phyloP scores from a whole-genome alignment of 2,797 vertebrate species.

The Poliocrania exsul region DNA sequence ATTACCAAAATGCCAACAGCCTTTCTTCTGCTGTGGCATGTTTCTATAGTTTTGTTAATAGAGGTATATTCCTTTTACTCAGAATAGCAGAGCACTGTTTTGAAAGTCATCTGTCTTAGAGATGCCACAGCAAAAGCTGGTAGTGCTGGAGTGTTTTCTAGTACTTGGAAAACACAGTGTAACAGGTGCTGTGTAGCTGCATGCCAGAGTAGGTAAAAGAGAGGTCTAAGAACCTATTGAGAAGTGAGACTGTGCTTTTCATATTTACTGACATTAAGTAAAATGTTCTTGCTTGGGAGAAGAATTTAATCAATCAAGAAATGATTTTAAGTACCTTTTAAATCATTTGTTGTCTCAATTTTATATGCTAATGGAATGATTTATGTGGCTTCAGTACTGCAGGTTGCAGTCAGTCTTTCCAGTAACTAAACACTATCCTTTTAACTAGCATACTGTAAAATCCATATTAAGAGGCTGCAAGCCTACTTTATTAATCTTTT shows the following conservation, averaged over 20 bases:
- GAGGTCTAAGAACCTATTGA: neutral
- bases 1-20: neutral
- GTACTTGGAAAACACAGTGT: neutral
- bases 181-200: neutral
- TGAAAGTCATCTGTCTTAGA: neutral
- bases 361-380: conserved; percentile 58
- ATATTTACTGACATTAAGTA: conserved; percentile 39
- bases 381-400: conserved; percentile 26
- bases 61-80: neutral
- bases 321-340: conserved; percentile 63
- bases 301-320: conserved; percentile 67
- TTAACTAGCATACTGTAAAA: conserved; percentile 56
- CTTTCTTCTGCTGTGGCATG: neutral
- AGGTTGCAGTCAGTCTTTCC: conserved; percentile 61
- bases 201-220: neutral
- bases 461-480: conserved; percentile 41
- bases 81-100: neutral
- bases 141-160: neutral
- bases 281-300: conserved; percentile 35
- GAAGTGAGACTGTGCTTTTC: neutral
- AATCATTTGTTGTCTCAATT: conserved; percentile 49
- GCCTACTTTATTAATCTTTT: conserved; percentile 50
- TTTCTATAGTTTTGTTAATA: neutral
- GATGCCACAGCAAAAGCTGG: neutral
- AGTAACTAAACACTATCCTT: conserved; percentile 52